Evolutionary conservation across 1,140 invertebrate genomes (phyloP), one percentile per base, ranked within the genome.

Genomic region (Eurytemora carolleeae): DNA sequence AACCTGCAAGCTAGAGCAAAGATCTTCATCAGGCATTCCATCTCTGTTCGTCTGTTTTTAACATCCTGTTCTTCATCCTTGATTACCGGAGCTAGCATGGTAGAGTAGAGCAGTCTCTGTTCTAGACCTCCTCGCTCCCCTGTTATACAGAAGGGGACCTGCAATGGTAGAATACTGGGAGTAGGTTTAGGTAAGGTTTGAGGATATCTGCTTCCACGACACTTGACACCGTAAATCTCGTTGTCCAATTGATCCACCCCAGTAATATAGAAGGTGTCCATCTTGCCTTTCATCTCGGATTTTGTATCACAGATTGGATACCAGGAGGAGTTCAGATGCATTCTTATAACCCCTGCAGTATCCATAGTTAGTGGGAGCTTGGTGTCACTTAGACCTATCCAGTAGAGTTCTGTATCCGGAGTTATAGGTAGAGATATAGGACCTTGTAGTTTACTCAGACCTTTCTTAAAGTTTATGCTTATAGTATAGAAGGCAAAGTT

Each of bases 131-230:
- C 44, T 53, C 44, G 24, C 26, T 44, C 25, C 53, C 25, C 65
- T 78, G 77, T 67, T 70, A 93, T 87, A 70, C 87, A 90, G 3
- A 94, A 71, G 1, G 89, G 87, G 26, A 87, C 70, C 73, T 84
- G 72, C 64, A 75, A 76, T 2, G 68, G 69, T 21, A 75, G 86
- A 72, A 25, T 77, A 71, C 79, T 76, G 0, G 90, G 73, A 63
- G 83, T 84, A 2, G 91, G 92, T 60, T 83, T 78, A 1, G 91
- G 91, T 55, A 83, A 79, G 0, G 88, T 88, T 15, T 80, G 77
- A 2, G 93, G 93, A 75, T 88, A 95, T 26, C 80, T 77, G 20
- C 81, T 77, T 19, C 89, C 91, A 71, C 89, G 87, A 67, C 91
- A 96, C 12, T 86, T 74, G 55, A 96, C 82, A 31, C 82, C 86